Evolutionary conservation across 2,888 invertebrate species (phyloP).

Genomic region (Crossocerus cetratus): DNA sequence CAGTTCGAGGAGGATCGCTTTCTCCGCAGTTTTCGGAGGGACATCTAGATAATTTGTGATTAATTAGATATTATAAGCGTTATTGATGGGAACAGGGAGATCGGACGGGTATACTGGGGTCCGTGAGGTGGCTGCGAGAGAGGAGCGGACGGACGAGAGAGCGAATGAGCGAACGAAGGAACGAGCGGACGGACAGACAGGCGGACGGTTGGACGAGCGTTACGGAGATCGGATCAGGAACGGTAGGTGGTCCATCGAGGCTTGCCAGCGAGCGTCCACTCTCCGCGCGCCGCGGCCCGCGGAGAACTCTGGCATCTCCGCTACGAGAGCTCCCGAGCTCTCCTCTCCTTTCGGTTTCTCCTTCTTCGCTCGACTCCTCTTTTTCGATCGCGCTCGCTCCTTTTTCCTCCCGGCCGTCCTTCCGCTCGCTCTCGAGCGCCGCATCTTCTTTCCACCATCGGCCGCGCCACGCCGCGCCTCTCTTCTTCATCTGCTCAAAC

Average conservation of each 20-base stretch:
- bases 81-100: slow-evolving; percentile 72
- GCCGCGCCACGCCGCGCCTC: slow-evolving; percentile 6
- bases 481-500: slow-evolving; percentile 2
- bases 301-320: slow-evolving; percentile 41
- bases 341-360: slow-evolving; percentile 32
- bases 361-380: slow-evolving; percentile 30
- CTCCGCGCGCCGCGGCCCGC: slow-evolving; percentile 48
- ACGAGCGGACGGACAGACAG: slow-evolving; percentile 57
- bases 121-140: slow-evolving; percentile 24
- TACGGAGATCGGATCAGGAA: slow-evolving; percentile 75
- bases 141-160: slow-evolving; percentile 45
- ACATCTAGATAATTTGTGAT: slow-evolving; percentile 75
- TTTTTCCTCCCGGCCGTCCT: slow-evolving; percentile 12
- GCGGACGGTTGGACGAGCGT: slow-evolving; percentile 62
- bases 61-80: slow-evolving; percentile 75
- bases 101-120: slow-evolving; percentile 26
- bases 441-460: slow-evolving; percentile 24
- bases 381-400: slow-evolving; percentile 21
- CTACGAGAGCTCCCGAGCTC: slow-evolving; percentile 16
- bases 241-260: slow-evolving; percentile 76
- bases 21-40: slow-evolving; percentile 44
- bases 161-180: slow-evolving; percentile 37
- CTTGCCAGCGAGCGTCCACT: slow-evolving; percentile 68
- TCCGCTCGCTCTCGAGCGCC: slow-evolving; percentile 13
- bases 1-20: slow-evolving; percentile 11